phyloP scores from a whole-genome alignment of 1,140 invertebrate genomes.

The Drosophila truncata region DNA sequence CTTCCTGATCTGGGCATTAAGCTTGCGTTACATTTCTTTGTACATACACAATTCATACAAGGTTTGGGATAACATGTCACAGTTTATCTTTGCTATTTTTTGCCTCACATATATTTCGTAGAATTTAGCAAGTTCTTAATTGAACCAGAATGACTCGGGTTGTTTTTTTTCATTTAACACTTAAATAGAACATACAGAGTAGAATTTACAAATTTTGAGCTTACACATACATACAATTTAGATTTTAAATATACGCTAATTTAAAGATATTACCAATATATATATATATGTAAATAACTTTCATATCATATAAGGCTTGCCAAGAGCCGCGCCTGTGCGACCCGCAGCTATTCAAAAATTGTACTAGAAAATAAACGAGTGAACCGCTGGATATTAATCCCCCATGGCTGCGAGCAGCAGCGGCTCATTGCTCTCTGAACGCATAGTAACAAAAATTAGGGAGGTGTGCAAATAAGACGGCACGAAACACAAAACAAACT shows the following conservation, averaged over 20 bases:
- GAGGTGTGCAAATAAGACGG: slow-evolving; percentile 4
- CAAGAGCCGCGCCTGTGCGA: slow-evolving; percentile 26
- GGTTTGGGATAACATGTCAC: slow-evolving; percentile 31
- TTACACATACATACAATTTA: slow-evolving; percentile 72
- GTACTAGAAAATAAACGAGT: slow-evolving; percentile 36
- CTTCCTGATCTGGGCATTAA: slow-evolving; percentile 11
- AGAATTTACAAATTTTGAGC: slow-evolving; percentile 72
- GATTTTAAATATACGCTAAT: slow-evolving; percentile 39
- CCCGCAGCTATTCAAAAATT: slow-evolving; percentile 48
- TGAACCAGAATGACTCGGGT: slow-evolving; percentile 7
- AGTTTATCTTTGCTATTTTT: slow-evolving; percentile 38
- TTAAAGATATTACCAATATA: slow-evolving; percentile 44
- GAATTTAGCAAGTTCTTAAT: slow-evolving; percentile 29
- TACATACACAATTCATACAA: slow-evolving; percentile 24
- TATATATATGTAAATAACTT: slow-evolving; percentile 42
- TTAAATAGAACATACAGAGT: slow-evolving; percentile 40
- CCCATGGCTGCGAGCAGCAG: slow-evolving; percentile 1
- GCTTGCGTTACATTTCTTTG: slow-evolving; percentile 26
- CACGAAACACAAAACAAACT: slow-evolving; percentile 32
- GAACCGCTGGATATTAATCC: not conserved
- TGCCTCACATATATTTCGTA: slow-evolving; percentile 42
- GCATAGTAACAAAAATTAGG: slow-evolving; percentile 12
- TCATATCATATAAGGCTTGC: slow-evolving; percentile 43
- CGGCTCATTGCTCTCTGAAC: slow-evolving; percentile 14
- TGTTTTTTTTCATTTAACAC: slow-evolving; percentile 25